phyloP scores from a whole-genome alignment of 2,113 vertebrate species.

The Trochalopteron elliotii region DNA sequence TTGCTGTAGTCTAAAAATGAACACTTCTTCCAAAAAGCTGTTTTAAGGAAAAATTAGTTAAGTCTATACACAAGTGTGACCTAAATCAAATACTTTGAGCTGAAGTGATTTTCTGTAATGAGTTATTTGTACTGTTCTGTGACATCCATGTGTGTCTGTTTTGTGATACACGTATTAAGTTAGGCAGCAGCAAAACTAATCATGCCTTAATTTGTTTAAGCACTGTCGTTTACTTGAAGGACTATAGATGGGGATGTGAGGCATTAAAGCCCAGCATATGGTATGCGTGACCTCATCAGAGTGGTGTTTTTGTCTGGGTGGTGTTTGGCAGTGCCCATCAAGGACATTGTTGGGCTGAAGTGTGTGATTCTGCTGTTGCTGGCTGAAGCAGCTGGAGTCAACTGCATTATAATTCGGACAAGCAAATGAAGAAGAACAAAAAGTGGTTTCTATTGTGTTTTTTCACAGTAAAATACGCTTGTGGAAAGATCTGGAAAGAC shows the following conservation, averaged over 20 bases:
- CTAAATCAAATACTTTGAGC: neutral
- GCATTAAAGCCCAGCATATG: neutral
- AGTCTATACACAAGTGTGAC: neutral
- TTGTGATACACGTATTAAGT: neutral
- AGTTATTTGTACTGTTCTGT: neutral
- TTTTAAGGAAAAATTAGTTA: neutral
- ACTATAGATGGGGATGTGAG: neutral
- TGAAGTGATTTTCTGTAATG: neutral
- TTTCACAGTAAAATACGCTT: neutral
- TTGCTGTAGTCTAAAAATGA: neutral
- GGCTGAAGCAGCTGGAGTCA: neutral
- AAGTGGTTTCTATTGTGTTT: neutral
- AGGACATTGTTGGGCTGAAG: neutral
- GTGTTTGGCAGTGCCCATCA: conserved; percentile 1
- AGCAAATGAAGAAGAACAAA: conserved; percentile 4
- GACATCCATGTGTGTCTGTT: neutral
- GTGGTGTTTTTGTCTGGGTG: conserved; percentile 31
- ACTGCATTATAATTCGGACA: neutral
- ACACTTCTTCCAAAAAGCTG: neutral
- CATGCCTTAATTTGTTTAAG: neutral
- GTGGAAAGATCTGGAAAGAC: neutral
- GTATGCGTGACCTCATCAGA: neutral
- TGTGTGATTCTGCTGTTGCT: neutral
- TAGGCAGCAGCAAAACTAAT: neutral
- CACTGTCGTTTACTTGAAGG: neutral